phyloP scores from a whole-genome alignment of 2,888 invertebrate species.

The Idaea biselata region DNA sequence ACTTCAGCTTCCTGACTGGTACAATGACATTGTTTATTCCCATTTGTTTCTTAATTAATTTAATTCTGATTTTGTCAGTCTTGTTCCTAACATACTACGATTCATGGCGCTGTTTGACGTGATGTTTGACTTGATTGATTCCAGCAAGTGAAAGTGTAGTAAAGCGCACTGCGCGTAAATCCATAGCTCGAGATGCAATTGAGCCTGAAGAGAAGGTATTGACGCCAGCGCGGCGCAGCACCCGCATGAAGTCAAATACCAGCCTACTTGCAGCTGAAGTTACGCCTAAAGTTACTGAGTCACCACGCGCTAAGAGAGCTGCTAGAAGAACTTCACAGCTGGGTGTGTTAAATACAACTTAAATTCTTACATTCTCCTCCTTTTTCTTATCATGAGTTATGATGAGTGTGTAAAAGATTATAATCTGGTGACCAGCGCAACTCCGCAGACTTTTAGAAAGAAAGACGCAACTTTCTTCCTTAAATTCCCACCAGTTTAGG shows the following conservation, averaged over 20 bases:
- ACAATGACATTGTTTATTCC: too few species aligned
- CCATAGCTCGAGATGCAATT: constrained; percentile 43
- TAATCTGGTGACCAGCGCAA: too few species aligned
- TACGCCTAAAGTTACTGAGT: constrained; percentile 39
- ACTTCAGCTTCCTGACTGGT: too few species aligned
- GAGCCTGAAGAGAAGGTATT: constrained; percentile 48
- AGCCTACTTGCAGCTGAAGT: constrained; percentile 54
- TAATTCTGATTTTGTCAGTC: too few species aligned
- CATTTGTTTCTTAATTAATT: too few species aligned
- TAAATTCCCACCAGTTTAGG: too few species aligned
- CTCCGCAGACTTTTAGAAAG: too few species aligned
- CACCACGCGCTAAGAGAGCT: constrained; percentile 69
- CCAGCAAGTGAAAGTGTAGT: constrained; percentile 43
- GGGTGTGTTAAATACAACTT: constrained; percentile 42
- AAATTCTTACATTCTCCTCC: neutral
- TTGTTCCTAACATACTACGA: too few species aligned
- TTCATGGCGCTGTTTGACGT: too few species aligned
- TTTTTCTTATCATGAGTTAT: too few species aligned
- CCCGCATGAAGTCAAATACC: constrained; percentile 58
- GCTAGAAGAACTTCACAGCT: constrained; percentile 58
- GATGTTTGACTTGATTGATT: constrained; percentile 11
- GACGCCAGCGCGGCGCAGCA: constrained; percentile 63
- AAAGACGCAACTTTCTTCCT: too few species aligned
- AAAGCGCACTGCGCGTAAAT: constrained; percentile 47
- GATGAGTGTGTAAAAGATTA: too few species aligned